These are phyloP conservation scores for Neoscelio sp. DNA, from an alignment of 2,888 invertebrate species.

Conservation along the genomic window DNA sequence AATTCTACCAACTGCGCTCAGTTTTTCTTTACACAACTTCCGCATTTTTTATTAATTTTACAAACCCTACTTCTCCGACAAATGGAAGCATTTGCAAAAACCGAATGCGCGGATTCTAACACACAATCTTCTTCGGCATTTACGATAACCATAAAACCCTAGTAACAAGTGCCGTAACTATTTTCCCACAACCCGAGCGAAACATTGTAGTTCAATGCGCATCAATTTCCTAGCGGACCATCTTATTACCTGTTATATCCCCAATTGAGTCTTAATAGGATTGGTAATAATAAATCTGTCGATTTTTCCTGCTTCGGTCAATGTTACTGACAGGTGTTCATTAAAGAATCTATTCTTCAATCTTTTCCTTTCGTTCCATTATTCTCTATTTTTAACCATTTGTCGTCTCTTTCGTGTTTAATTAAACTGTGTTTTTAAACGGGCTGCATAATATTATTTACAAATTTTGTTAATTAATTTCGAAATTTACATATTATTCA, in stretches of 20 bases:
- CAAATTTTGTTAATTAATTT: no score
- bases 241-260: slow-evolving; percentile 41
- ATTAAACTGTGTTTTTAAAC: no score
- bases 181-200: slow-evolving; percentile 35
- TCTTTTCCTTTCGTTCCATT: slow-evolving; percentile 1
- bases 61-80: background rate
- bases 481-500: no score
- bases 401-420: no score
- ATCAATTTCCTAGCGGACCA: slow-evolving; percentile 4
- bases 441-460: no score
- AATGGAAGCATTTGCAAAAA: background rate
- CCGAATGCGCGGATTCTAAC: background rate
- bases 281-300: slow-evolving; percentile 51
- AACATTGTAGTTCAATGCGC: background rate
- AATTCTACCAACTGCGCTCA: no score
- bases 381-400: slow-evolving; percentile 4
- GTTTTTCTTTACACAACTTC: no score
- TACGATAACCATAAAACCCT: slow-evolving; percentile 7
- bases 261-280: slow-evolving; percentile 43
- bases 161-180: background rate
- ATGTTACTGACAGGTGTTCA: slow-evolving; percentile 26
- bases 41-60: background rate
- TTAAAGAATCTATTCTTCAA: background rate
- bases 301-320: slow-evolving; percentile 14
- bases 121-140: slow-evolving; percentile 15